Conservation (phyloP, 2,888 invertebrate genomes). For the Agonopterix alstromeriana region DNA sequence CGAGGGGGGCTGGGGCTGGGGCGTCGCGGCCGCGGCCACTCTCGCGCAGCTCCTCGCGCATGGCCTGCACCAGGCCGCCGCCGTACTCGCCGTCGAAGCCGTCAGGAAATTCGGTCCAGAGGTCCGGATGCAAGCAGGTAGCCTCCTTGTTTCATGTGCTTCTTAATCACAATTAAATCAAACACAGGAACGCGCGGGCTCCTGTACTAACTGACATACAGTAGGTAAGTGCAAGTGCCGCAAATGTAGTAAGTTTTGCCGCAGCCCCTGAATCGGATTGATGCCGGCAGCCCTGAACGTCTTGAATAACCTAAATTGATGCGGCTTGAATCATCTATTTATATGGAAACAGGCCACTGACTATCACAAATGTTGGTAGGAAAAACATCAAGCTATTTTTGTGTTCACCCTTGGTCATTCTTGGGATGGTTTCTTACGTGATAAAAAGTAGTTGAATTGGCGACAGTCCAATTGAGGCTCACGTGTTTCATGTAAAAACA, state of each 20-base stretch:
- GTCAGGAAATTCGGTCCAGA: conserved; percentile 78
- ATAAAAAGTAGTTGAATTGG: conserved; percentile 7
- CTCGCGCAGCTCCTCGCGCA: conserved; percentile 85
- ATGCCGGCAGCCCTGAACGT: too few relatives aligned
- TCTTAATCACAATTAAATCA: too few relatives aligned
- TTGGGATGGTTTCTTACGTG: not conserved
- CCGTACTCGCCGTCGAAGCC: conserved; percentile 77
- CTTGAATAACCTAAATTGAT: too few relatives aligned
- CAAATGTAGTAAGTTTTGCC: too few relatives aligned
- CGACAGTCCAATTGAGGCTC: conserved; percentile 2
- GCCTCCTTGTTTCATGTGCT: not conserved
- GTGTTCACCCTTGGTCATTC: too few relatives aligned
- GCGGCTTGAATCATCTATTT: too few relatives aligned
- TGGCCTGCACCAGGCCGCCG: conserved; percentile 83
- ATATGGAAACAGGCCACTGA: too few relatives aligned
- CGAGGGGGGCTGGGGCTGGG: conserved; percentile 93
- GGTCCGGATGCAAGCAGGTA: conserved; percentile 81
- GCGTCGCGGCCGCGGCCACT: conserved; percentile 83
- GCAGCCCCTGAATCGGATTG: too few relatives aligned
- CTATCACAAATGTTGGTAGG: not conserved
- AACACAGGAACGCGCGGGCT: too few relatives aligned
- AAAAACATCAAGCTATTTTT: not conserved
- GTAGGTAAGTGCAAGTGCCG: too few relatives aligned
- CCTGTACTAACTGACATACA: too few relatives aligned
- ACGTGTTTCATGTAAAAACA: conserved; percentile 10